phyloP scores from a whole-genome alignment of 2,797 vertebrate species.

The Chaetophractus vellerosus region DNA sequence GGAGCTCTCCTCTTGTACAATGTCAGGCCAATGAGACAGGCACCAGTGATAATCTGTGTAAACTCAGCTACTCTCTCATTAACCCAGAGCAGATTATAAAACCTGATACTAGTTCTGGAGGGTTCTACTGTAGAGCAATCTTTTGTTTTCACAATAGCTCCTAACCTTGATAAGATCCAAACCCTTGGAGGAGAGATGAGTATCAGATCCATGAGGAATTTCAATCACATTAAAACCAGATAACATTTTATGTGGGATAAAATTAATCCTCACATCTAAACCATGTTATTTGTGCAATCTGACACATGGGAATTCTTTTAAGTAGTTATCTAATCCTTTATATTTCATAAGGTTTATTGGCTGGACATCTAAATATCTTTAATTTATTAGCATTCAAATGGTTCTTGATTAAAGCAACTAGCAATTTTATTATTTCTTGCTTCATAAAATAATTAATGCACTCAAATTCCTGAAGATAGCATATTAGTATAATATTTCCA shows the following conservation, averaged over 20 bases:
- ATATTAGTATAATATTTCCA: conserved; percentile 60
- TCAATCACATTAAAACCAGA: conserved; percentile 80
- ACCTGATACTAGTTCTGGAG: conserved; percentile 40
- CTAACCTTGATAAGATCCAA: conserved; percentile 67
- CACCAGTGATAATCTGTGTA: conserved; percentile 58
- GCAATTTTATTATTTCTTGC: conserved; percentile 67
- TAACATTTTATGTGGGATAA: conserved; percentile 75
- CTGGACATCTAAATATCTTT: conserved; percentile 69
- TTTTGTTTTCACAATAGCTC: conserved; percentile 70
- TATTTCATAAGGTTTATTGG: conserved; percentile 72
- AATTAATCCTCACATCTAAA: conserved; percentile 73
- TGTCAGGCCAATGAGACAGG: conserved; percentile 44
- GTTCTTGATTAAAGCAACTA: conserved; percentile 65
- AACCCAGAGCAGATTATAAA: conserved; percentile 53
- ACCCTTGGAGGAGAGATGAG: conserved; percentile 70
- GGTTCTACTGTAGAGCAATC: neutral
- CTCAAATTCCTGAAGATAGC: conserved; percentile 15
- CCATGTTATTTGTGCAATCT: conserved; percentile 70
- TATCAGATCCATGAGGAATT: conserved; percentile 53
- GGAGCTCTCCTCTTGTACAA: conserved; percentile 6
- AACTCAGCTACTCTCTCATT: conserved; percentile 65
- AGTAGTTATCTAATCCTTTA: conserved; percentile 67
- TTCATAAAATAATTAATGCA: conserved; percentile 68
- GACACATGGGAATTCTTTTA: conserved; percentile 69
- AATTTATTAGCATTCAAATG: conserved; percentile 67